Evolutionary conservation across 2,113 vertebrate species (phyloP), one percentile per base, ranked within the genome.

Genomic region (Chaetodon trifascialis): DNA sequence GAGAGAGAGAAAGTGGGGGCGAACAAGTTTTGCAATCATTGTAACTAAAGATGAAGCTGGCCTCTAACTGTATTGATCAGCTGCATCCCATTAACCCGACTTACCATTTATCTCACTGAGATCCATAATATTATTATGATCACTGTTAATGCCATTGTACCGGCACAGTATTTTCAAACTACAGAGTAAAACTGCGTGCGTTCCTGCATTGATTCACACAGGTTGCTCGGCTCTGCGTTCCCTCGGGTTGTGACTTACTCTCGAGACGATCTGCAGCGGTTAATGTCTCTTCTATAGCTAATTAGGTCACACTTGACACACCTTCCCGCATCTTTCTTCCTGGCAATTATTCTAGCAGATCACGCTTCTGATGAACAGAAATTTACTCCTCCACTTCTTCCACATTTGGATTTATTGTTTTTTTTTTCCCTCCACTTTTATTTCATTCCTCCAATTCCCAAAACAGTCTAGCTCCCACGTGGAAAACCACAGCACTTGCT

Each of bases 281-380:
- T 77, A 38, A 85, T 66, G 73, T 82, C 70, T 88, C 66, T 73
- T 77, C 85, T 80, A 52, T 30, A 55, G 85, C 78, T 91, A 88
- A 91, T 94, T 82, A 87, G 85, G 78, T 76, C 89, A 85, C 82
- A 80, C 76, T 79, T 86, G 77, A 86, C 80, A 83, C 86, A 86
- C 65, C 80, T 80, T 85, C 76, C 77, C 67, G 55, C 71, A 44
- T 87, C 59, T 60, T 66, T 83, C 73, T 83, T 14, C 19, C 17
- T 66, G 64, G 54, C 76, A 83, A 81, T 86, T 84, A 80, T 84
- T 79, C 73, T 25, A 62, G 60, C 73, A 81, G 78, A 84, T 67
- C 77, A 79, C 74, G 83, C 46, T 72, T 40, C 6, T 58, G 40
- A 52, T 83, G 77, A 81, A 89, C 75, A 89, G 21, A 87, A 85